phyloP scores from a whole-genome alignment of 1,140 invertebrate species.

The Bombus picipes region DNA sequence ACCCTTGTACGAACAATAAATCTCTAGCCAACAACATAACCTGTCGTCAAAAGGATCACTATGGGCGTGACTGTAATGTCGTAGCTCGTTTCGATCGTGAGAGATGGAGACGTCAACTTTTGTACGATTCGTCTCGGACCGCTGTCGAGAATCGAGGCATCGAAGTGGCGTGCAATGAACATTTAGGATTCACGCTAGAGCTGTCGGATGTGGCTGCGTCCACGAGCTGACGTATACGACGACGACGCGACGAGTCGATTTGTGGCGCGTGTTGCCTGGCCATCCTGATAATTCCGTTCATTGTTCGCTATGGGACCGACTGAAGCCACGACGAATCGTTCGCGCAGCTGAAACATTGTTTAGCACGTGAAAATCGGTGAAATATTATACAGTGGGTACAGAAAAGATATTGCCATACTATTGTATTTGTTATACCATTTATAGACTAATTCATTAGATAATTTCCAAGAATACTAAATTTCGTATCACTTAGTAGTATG shows the following conservation, averaged over 20 bases:
- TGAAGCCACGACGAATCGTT: conserved; percentile 43
- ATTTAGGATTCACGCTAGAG: conserved; percentile 24
- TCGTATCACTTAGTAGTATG: no score
- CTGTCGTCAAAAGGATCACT: conserved; percentile 52
- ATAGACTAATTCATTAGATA: no score
- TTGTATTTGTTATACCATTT: no score
- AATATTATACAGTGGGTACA: no score
- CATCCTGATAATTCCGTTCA: conserved; percentile 64
- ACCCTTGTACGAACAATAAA: conserved; percentile 77
- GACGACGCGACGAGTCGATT: conserved; percentile 34
- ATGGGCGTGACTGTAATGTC: conserved; percentile 61
- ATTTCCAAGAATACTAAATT: no score
- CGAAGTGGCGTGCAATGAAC: conserved; percentile 20
- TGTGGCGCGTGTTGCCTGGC: conserved; percentile 50
- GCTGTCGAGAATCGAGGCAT: conserved; percentile 65
- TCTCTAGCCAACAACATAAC: conserved; percentile 65
- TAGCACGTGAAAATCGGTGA: background rate
- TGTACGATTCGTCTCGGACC: conserved; percentile 78
- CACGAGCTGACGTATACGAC: background rate
- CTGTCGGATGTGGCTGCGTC: conserved; percentile 31
- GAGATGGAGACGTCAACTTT: conserved; percentile 80
- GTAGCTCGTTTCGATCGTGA: conserved; percentile 58
- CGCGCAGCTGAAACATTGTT: conserved; percentile 30
- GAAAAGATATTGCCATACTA: no score
- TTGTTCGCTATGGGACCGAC: conserved; percentile 34